These are phyloP conservation scores for Agapornis roseicollis DNA, from an alignment of 2,113 vertebrate species.

Conservation along the genomic window DNA sequence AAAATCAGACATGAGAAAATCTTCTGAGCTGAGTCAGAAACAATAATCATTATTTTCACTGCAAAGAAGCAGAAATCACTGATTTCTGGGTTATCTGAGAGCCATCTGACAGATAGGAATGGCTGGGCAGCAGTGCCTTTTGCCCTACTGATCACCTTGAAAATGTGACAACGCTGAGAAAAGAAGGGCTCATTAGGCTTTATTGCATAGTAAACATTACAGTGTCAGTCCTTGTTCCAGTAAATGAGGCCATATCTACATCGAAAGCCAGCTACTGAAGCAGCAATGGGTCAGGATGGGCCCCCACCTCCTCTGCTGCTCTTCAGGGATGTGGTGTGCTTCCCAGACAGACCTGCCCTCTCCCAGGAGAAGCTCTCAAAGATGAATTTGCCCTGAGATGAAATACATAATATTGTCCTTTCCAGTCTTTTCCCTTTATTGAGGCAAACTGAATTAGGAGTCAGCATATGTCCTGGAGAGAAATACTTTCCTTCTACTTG, in stretches of 20 bases:
- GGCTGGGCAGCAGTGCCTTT: background rate
- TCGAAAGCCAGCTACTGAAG: background rate
- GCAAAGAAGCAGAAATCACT: background rate
- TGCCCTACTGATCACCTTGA: background rate
- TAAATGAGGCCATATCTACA: background rate
- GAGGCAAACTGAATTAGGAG: background rate
- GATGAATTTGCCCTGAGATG: background rate
- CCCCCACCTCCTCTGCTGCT: background rate
- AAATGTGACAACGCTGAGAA: background rate
- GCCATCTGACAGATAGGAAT: background rate
- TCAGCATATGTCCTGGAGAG: background rate
- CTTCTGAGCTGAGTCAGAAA: slow-evolving; percentile 38
- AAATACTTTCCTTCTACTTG: background rate
- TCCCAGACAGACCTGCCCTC: background rate
- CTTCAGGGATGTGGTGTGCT: background rate
- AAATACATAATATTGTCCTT: background rate
- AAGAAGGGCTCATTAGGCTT: background rate
- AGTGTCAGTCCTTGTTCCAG: accelerated
- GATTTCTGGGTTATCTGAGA: background rate
- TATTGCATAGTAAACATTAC: background rate
- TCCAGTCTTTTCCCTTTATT: background rate
- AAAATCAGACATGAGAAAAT: slow-evolving; percentile 35
- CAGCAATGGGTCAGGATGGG: background rate
- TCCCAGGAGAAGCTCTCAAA: background rate
- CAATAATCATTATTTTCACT: background rate